Conservation (phyloP, 1,140 invertebrate species). For the Callitettix versicolor region DNA sequence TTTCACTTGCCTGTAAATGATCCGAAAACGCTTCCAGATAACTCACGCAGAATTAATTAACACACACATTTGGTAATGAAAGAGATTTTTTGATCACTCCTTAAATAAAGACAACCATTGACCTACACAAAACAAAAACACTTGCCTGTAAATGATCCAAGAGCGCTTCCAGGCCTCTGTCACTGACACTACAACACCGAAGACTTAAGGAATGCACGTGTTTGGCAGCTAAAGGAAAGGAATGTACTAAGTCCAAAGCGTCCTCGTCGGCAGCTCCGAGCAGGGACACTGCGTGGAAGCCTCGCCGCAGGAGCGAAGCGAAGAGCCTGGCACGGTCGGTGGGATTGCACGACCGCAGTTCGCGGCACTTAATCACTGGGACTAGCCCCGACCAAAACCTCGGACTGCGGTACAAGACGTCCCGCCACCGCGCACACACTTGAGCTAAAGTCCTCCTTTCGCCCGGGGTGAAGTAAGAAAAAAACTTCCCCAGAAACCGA, state of each 20-base stretch:
- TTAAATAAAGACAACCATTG: no score
- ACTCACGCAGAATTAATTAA: no score
- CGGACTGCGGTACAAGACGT: constrained; percentile 71
- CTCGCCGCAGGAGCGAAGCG: constrained; percentile 67
- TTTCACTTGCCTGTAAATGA: no score
- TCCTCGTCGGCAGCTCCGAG: constrained; percentile 81
- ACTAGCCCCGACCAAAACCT: constrained; percentile 74
- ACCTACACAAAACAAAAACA: no score
- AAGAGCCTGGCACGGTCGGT: constrained; percentile 62
- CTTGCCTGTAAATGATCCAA: constrained; percentile 73
- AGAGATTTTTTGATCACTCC: no score
- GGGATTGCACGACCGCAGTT: constrained; percentile 53
- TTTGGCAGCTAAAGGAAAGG: constrained; percentile 70
- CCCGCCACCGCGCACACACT: constrained; percentile 74
- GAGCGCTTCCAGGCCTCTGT: constrained; percentile 74
- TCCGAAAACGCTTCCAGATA: no score
- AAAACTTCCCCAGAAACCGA: constrained; percentile 70
- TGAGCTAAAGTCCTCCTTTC: constrained; percentile 70
- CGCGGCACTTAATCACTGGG: constrained; percentile 71
- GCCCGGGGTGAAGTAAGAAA: constrained; percentile 68
- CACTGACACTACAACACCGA: constrained; percentile 76
- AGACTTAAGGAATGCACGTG: constrained; percentile 71
- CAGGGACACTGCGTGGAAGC: constrained; percentile 74
- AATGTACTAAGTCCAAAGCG: constrained; percentile 72
- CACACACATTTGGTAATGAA: no score